phyloP scores from a whole-genome alignment of 2,888 invertebrate genomes.

The Abscondita cerata region DNA sequence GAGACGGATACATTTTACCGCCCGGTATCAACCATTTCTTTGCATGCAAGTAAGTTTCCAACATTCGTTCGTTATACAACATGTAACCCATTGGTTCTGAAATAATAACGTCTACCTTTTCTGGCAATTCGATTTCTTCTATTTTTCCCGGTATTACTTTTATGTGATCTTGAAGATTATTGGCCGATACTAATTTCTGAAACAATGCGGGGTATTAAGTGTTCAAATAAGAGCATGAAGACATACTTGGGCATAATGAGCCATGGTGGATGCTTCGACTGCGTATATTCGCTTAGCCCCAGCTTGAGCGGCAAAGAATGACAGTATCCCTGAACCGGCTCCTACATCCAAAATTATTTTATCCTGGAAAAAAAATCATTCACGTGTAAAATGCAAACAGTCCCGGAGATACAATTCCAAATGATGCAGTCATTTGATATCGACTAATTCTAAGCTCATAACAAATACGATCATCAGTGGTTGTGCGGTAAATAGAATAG shows the following conservation, averaged over 20 bases:
- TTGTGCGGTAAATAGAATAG: too few relatives aligned
- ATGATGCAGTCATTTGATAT: too few relatives aligned
- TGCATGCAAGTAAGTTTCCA: slow-evolving; percentile 97
- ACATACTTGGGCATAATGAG: slow-evolving; percentile 84
- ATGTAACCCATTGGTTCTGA: slow-evolving; percentile 99
- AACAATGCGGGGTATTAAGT: too few relatives aligned
- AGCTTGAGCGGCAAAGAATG: slow-evolving; percentile 98
- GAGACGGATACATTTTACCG: slow-evolving; percentile 97
- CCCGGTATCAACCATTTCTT: slow-evolving; percentile 95
- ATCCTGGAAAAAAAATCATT: slow-evolving; percentile 58
- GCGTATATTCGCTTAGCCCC: slow-evolving; percentile 97
- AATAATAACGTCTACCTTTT: slow-evolving; percentile 95
- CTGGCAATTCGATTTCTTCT: slow-evolving; percentile 96
- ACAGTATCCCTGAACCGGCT: slow-evolving; percentile 97
- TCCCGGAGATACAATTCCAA: too few relatives aligned
- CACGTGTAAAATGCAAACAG: neutral
- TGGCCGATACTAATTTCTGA: slow-evolving; percentile 84
- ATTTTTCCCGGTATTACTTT: slow-evolving; percentile 96
- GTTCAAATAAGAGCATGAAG: too few relatives aligned
- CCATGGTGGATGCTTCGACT: slow-evolving; percentile 99
- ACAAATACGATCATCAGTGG: too few relatives aligned
- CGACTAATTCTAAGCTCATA: too few relatives aligned
- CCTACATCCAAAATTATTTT: slow-evolving; percentile 97
- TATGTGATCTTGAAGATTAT: slow-evolving; percentile 87
- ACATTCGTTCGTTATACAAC: slow-evolving; percentile 98